Evolutionary conservation across 2,888 invertebrate genomes (phyloP).

Genomic region (Megalurothrips usitatus): DNA sequence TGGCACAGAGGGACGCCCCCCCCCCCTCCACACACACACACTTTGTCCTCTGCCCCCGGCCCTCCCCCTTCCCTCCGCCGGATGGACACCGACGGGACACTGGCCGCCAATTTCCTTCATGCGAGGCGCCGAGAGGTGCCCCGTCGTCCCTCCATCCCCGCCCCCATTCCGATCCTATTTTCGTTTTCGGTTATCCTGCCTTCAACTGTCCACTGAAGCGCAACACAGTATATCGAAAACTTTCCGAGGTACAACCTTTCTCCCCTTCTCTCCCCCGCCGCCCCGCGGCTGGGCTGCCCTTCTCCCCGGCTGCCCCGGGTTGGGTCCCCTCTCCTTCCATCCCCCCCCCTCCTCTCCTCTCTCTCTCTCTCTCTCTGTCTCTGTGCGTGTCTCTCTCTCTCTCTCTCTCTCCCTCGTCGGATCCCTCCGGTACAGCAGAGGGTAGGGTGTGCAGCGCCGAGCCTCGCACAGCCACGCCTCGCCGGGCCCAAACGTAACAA

Average conservation of each 20-base stretch:
- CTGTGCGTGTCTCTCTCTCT: too few relatives aligned
- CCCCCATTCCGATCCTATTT: background rate
- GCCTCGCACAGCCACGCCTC: slow-evolving; percentile 3
- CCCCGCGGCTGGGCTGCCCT: too few relatives aligned
- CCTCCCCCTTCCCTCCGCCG: too few relatives aligned
- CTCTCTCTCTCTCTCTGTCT: too few relatives aligned
- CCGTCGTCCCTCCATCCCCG: background rate
- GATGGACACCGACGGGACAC: background rate
- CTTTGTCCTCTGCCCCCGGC: too few relatives aligned
- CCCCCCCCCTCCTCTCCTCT: too few relatives aligned
- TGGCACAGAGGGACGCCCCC: background rate
- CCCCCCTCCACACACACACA: background rate
- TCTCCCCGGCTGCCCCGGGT: background rate
- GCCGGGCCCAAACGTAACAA: slow-evolving; percentile 21
- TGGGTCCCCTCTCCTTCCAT: too few relatives aligned
- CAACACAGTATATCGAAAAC: slow-evolving; percentile 25
- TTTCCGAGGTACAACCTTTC: slow-evolving; percentile 11
- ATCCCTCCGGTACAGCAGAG: background rate
- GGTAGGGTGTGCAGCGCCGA: background rate
- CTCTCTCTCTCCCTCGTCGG: too few relatives aligned
- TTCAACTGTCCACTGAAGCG: slow-evolving; percentile 24
- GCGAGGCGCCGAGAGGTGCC: background rate
- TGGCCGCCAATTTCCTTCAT: slow-evolving; percentile 6
- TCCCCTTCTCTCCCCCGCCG: background rate
- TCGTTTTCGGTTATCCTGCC: slow-evolving; percentile 22